Conservation (phyloP, 2,888 invertebrate genomes). For the Oasisia sp. region DNA sequence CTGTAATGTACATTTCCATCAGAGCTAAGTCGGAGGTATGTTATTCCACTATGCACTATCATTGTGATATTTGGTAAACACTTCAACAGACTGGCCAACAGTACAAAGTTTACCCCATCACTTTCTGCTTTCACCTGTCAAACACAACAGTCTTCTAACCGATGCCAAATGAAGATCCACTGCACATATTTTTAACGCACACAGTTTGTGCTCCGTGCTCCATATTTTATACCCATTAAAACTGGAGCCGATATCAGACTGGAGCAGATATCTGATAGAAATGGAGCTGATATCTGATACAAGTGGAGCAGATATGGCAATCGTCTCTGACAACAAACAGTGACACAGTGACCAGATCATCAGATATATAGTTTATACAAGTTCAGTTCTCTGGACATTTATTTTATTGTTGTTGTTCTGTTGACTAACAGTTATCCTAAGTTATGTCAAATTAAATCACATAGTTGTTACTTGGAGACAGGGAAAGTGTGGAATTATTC, state of each 20-base stretch:
- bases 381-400: background rate
- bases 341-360: background rate
- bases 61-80: constrained; percentile 2
- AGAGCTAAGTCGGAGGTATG: background rate
- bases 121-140: background rate
- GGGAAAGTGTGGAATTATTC: too few relatives aligned
- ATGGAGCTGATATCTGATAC: too few relatives aligned
- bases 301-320: background rate
- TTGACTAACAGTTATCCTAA: background rate
- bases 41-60: background rate
- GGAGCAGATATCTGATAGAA: too few relatives aligned
- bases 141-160: background rate
- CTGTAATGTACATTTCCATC: background rate
- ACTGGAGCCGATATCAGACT: too few relatives aligned
- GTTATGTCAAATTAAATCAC: background rate
- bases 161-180: background rate
- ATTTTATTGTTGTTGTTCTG: background rate
- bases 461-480: background rate
- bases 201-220: background rate
- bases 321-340: background rate
- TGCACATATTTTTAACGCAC: background rate
- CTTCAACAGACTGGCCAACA: background rate
- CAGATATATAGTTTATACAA: background rate
- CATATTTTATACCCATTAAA: background rate
- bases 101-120: background rate